phyloP scores from a whole-genome alignment of 2,797 vertebrate genomes.

The Anas bernieri region DNA sequence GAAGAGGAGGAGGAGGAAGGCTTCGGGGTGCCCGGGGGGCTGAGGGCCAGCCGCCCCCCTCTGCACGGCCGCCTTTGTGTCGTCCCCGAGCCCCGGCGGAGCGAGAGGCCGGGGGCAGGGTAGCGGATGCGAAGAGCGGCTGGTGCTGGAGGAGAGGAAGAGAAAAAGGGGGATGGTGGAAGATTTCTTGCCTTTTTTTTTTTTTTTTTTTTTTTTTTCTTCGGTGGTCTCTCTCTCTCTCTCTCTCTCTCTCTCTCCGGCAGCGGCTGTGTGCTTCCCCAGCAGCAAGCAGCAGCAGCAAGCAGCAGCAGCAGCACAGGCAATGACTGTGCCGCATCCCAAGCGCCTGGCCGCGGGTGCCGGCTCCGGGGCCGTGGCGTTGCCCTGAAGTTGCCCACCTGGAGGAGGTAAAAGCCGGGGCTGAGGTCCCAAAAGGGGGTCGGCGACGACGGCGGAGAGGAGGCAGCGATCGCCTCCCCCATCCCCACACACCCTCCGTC shows the following conservation, averaged over 20 bases:
- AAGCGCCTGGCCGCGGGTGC: slow-evolving; percentile 44
- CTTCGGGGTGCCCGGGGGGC: slow-evolving; percentile 17
- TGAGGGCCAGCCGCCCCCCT: slow-evolving; percentile 25
- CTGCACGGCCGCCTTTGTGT: slow-evolving; percentile 58
- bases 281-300: slow-evolving; percentile 56
- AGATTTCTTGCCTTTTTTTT: slow-evolving; percentile 5
- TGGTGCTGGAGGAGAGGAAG: not conserved
- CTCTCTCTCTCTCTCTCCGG: not conserved
- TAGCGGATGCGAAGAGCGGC: slow-evolving; percentile 68
- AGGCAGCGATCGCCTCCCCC: slow-evolving; percentile 21
- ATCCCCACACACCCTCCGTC: slow-evolving; percentile 16
- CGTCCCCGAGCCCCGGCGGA: slow-evolving; percentile 34
- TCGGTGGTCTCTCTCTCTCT: not conserved
- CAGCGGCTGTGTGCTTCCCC: slow-evolving; percentile 58
- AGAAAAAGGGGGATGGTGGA: slow-evolving; percentile 66
- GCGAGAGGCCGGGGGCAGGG: slow-evolving; percentile 73
- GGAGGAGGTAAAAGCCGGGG: slow-evolving; percentile 55
- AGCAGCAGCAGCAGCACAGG: slow-evolving; percentile 20
- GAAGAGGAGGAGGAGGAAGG: not conserved
- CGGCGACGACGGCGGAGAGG: slow-evolving; percentile 8
- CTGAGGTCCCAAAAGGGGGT: slow-evolving; percentile 1
- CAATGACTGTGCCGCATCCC: slow-evolving; percentile 63
- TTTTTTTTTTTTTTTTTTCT: not conserved
- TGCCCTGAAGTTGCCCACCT: slow-evolving; percentile 76
- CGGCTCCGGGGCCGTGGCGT: slow-evolving; percentile 38